These are phyloP conservation scores for Calyptommatus sinebrachiatus DNA, from an alignment of 2,113 vertebrate genomes.

Conservation along the genomic window DNA sequence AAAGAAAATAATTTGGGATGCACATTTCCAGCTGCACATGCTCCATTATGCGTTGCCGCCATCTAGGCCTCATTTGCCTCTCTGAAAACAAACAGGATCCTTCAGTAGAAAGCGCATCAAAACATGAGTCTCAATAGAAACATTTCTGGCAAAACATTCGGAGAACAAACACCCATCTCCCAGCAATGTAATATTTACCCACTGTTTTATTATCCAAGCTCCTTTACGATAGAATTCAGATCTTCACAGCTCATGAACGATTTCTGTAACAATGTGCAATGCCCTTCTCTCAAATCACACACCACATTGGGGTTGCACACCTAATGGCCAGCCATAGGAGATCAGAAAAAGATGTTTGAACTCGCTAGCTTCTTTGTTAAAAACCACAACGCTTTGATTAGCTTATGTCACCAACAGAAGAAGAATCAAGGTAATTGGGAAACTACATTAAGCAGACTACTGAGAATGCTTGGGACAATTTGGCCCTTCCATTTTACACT, in stretches of 20 bases:
- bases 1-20: constrained; percentile 47
- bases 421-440: constrained; percentile 52
- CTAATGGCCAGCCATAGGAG: constrained; percentile 50
- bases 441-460: constrained; percentile 45
- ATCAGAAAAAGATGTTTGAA: constrained; percentile 46
- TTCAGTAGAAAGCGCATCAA: constrained; percentile 50
- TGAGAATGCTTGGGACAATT: constrained; percentile 51
- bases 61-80: constrained; percentile 24
- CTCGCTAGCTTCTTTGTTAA: constrained; percentile 40
- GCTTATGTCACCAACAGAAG: constrained; percentile 58
- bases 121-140: constrained; percentile 24
- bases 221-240: constrained; percentile 36
- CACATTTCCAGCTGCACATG: constrained; percentile 37
- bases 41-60: constrained; percentile 15
- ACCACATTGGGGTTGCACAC: constrained; percentile 36
- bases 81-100: constrained; percentile 43
- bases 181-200: constrained; percentile 56
- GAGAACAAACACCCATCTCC: constrained; percentile 55
- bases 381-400: constrained; percentile 44
- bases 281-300: constrained; percentile 38
- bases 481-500: constrained; percentile 52
- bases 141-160: constrained; percentile 50
- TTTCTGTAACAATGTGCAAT: constrained; percentile 21
- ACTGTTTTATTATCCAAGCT: constrained; percentile 50
- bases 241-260: constrained; percentile 15